Evolutionary conservation across 23 tunicate species (phyloP).

Genomic region (Trididemnum clinides): DNA sequence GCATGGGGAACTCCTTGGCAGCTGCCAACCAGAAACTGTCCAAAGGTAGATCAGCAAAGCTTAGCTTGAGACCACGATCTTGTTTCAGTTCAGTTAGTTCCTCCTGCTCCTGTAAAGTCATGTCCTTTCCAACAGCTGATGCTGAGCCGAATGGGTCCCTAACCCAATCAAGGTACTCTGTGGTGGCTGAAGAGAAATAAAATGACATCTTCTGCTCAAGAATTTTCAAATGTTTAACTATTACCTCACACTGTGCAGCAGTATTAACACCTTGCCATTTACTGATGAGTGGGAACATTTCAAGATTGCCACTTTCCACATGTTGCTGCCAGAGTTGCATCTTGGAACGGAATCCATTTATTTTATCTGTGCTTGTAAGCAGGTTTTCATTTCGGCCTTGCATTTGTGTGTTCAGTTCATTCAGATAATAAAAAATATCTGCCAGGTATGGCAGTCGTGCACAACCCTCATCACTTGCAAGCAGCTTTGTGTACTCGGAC

Average conservation of each 20-base stretch:
- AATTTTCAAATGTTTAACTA: neutral
- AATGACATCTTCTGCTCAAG: neutral
- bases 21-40: conserved; percentile 45
- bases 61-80: neutral
- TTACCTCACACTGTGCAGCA: no score
- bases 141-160: no score
- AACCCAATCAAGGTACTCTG: no score
- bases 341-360: conserved; percentile 1
- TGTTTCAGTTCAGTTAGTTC: no score
- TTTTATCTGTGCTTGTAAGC: no score
- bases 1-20: conserved; percentile 54
- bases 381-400: no score
- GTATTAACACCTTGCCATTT: conserved; percentile 19
- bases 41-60: neutral
- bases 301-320: no score
- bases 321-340: neutral
- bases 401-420: conserved; percentile 29
- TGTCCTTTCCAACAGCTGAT: no score
- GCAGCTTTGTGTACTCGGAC: no score
- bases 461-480: conserved; percentile 18
- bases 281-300: no score
- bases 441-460: conserved; percentile 21
- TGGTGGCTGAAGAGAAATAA: no score
- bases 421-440: neutral
- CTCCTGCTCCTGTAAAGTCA: no score